phyloP scores from a whole-genome alignment of 2,888 invertebrate genomes.

The Cheilosia grossa region DNA sequence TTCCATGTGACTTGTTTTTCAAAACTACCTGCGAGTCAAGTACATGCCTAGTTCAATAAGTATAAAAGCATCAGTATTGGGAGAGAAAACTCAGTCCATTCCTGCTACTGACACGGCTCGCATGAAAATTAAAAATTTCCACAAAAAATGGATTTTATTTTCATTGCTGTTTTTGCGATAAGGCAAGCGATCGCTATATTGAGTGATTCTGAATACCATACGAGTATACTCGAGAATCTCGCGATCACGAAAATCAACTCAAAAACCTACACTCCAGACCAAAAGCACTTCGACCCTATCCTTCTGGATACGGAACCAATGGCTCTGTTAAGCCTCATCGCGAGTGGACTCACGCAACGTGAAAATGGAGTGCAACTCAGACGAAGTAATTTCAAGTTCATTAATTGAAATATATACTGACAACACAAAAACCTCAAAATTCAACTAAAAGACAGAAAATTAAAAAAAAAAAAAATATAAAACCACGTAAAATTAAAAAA shows the following conservation, averaged over 20 bases:
- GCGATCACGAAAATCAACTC: not conserved
- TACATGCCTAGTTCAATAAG: not conserved
- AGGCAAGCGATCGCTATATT: too few species aligned
- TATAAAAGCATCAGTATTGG: constrained; percentile 1
- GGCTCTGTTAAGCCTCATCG: not conserved
- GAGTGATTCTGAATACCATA: too few species aligned
- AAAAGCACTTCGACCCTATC: constrained; percentile 4
- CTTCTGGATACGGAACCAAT: not conserved
- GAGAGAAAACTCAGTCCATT: not conserved
- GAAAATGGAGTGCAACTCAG: too few species aligned
- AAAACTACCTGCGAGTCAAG: not conserved
- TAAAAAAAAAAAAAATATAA: not conserved
- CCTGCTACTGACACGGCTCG: not conserved
- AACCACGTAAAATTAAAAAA: constrained; percentile 1
- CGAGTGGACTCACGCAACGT: not conserved
- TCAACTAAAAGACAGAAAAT: not conserved
- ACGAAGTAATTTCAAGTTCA: too few species aligned
- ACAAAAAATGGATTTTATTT: not conserved
- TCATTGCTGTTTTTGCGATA: constrained; percentile 3
- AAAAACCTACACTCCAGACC: not conserved
- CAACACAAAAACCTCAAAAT: not conserved
- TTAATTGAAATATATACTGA: not conserved
- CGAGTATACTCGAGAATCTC: not conserved
- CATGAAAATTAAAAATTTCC: not conserved
- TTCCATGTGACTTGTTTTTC: not conserved